Conservation (phyloP, 2,113 vertebrate species). For the Oreochromis spilurus region DNA sequence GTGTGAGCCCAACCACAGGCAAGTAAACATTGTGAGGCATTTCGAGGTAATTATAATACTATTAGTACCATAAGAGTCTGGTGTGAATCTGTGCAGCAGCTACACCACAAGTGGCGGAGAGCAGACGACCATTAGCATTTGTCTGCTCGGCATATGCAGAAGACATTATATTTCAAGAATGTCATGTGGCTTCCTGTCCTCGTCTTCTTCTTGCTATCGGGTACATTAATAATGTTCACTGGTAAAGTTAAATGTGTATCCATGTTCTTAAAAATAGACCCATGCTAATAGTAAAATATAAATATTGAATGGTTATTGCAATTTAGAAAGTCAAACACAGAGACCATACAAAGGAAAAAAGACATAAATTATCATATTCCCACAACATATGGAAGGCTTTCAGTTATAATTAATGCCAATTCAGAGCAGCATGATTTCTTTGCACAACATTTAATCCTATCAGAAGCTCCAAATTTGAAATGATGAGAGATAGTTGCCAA, state of each 20-base stretch:
- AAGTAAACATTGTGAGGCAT: conserved; percentile 35
- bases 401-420: neutral
- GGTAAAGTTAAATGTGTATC: neutral
- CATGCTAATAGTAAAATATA: neutral
- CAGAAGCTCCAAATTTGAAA: conserved; percentile 20
- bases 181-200: neutral
- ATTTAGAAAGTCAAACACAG: neutral
- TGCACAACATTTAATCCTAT: conserved; percentile 3
- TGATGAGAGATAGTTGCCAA: conserved; percentile 32
- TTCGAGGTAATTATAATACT: conserved; percentile 26
- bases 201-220: neutral
- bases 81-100: conserved; percentile 24
- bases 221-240: neutral
- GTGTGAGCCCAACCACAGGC: conserved; percentile 6
- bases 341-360: neutral
- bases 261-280: neutral
- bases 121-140: conserved; percentile 46
- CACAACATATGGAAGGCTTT: neutral
- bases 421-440: neutral
- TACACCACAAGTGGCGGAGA: conserved; percentile 42
- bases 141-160: conserved; percentile 20
- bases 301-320: neutral
- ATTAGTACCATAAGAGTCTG: conserved; percentile 11
- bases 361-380: neutral
- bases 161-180: neutral